Evolutionary conservation across 2,113 vertebrate genomes (phyloP).

Genomic region (Antigone vipio): DNA sequence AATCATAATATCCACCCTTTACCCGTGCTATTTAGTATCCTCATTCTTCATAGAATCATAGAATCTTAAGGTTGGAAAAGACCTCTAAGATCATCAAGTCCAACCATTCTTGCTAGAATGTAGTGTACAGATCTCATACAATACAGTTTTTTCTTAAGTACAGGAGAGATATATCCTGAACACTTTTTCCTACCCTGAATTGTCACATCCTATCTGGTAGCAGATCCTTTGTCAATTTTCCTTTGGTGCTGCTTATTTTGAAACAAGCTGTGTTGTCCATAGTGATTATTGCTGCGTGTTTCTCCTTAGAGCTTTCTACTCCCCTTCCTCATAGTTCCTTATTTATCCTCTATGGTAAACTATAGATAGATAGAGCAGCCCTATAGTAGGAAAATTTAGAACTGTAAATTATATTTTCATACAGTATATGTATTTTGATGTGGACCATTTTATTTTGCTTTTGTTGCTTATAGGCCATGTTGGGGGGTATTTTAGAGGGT

Average conservation of each 20-base stretch:
- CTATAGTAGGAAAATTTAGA: not conserved
- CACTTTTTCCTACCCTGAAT: not conserved
- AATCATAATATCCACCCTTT: not conserved
- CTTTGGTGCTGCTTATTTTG: not conserved
- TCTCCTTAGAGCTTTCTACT: not conserved
- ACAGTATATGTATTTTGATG: not conserved
- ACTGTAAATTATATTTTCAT: not conserved
- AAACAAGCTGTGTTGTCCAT: not conserved
- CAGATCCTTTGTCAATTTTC: not conserved
- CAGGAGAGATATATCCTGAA: not conserved
- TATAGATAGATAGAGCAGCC: not conserved
- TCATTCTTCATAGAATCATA: not conserved
- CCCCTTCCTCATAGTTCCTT: not conserved
- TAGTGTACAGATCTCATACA: not conserved
- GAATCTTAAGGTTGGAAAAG: too few relatives aligned
- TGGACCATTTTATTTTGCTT: not conserved
- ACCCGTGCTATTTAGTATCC: not conserved
- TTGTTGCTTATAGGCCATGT: not conserved
- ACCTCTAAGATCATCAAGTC: too few relatives aligned
- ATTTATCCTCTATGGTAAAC: not conserved
- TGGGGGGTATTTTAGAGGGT: not conserved
- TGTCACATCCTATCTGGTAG: not conserved
- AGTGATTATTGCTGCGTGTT: not conserved
- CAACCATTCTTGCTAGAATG: not conserved
- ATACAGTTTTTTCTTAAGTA: not conserved